Percentiles rank a stretch among this genome's conserved stretches.
These are phyloP conservation scores for Ligdia adustata DNA, from an alignment of 2,888 invertebrate species.

Conservation along the genomic window DNA sequence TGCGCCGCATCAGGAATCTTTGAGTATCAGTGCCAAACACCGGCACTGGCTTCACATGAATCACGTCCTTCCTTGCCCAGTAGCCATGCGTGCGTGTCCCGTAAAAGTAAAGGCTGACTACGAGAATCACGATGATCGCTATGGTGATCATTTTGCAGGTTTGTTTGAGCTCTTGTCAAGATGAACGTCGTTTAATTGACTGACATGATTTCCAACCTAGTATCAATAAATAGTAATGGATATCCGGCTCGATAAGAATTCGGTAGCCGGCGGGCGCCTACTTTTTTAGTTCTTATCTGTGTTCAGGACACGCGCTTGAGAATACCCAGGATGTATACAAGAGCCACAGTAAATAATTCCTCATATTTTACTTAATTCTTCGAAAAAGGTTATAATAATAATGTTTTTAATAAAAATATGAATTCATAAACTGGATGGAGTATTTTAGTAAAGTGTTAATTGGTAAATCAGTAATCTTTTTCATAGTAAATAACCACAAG, in stretches of 20 bases:
- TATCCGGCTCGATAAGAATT: slow-evolving; percentile 19
- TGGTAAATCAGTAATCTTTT: too few species aligned
- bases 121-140: slow-evolving; percentile 26
- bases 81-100: slow-evolving; percentile 52
- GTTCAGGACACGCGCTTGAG: slow-evolving; percentile 4
- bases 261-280: slow-evolving; percentile 1
- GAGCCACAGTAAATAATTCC: too few species aligned
- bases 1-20: slow-evolving; percentile 47
- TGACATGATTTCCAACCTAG: slow-evolving; percentile 6
- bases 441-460: too few species aligned
- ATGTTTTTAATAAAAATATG: too few species aligned
- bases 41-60: slow-evolving; percentile 54
- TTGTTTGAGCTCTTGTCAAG: background rate
- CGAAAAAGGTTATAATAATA: too few species aligned
- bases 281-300: slow-evolving; percentile 5
- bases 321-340: too few species aligned
- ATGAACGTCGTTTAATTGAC: slow-evolving; percentile 2
- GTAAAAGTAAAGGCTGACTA: slow-evolving; percentile 48
- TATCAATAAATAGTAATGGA: slow-evolving; percentile 12
- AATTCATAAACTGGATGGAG: too few species aligned
- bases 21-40: slow-evolving; percentile 55
- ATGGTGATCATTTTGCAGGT: slow-evolving; percentile 20
- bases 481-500: too few species aligned
- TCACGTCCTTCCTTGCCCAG: slow-evolving; percentile 55
- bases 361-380: too few species aligned